Percentiles rank a stretch among this genome's conserved stretches.
Evolutionary conservation across 2,113 vertebrate genomes (phyloP).

Genomic region (Xiphophorus couchianus): DNA sequence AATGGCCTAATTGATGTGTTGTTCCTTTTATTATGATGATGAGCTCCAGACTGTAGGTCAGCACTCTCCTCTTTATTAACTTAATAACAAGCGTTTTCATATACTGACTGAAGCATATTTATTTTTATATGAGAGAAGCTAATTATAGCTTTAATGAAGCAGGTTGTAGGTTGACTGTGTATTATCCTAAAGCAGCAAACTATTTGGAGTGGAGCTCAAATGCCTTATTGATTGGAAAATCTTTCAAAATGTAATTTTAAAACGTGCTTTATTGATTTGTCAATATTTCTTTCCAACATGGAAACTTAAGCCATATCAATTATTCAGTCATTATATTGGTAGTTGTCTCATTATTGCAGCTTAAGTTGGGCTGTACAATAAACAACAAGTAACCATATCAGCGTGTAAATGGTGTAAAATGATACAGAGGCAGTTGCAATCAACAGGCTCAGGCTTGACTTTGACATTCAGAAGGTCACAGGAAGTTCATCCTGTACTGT

Average conservation of each 20-base stretch:
- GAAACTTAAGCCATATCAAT: neutral
- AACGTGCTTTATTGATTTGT: conserved; percentile 23
- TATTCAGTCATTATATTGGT: neutral
- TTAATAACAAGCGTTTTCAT: conserved; percentile 13
- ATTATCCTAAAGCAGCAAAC: neutral
- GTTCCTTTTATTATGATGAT: conserved; percentile 29
- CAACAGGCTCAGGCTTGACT: conserved; percentile 8
- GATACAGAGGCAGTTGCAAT: conserved; percentile 21
- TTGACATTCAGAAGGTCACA: neutral
- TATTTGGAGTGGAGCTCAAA: neutral
- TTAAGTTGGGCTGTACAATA: conserved; percentile 1
- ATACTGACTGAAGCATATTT: conserved; percentile 1
- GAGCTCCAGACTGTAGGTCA: conserved; percentile 28
- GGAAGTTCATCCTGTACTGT: neutral
- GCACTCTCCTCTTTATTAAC: conserved; percentile 34
- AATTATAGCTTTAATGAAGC: conserved; percentile 15
- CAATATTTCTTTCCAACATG: conserved; percentile 23
- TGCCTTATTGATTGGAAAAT: neutral
- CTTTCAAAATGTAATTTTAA: neutral
- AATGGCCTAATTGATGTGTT: conserved; percentile 39
- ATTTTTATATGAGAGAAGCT: neutral
- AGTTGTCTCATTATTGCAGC: neutral
- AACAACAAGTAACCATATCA: neutral
- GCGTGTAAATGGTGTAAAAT: conserved; percentile 36
- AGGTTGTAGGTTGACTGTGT: neutral